These are phyloP conservation scores for Notothenia rossii DNA, from an alignment of 2,113 vertebrate species.

Conservation along the genomic window DNA sequence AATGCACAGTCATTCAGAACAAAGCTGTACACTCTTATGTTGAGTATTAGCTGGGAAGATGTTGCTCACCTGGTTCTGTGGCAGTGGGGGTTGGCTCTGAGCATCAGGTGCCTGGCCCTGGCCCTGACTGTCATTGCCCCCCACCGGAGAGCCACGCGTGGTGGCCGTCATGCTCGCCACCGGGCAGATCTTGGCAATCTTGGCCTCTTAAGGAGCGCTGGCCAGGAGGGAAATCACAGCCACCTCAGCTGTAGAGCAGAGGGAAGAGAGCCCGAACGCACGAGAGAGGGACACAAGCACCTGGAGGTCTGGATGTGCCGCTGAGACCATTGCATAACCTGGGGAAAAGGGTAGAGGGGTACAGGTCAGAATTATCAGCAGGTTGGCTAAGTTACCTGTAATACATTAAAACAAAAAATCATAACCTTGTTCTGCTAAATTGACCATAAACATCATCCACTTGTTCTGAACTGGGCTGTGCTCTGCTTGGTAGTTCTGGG, in stretches of 20 bases:
- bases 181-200: slow-evolving; percentile 99
- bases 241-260: slow-evolving; percentile 89
- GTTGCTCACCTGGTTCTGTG: slow-evolving; percentile 95
- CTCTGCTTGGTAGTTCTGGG: neutral
- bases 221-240: slow-evolving; percentile 97
- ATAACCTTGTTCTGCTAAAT: neutral
- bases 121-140: slow-evolving; percentile 99
- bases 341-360: slow-evolving; percentile 37
- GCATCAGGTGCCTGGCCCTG: slow-evolving; percentile 99
- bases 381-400: slow-evolving; percentile 6
- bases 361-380: slow-evolving; percentile 49
- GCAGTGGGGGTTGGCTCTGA: slow-evolving; percentile 97
- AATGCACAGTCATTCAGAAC: neutral
- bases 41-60: neutral
- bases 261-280: slow-evolving; percentile 93
- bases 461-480: neutral
- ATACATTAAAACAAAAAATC: slow-evolving; percentile 18
- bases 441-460: neutral
- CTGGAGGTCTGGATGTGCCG: slow-evolving; percentile 94
- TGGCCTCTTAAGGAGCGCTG: slow-evolving; percentile 99
- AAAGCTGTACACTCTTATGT: neutral
- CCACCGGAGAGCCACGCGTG: slow-evolving; percentile 99
- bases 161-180: slow-evolving; percentile 99
- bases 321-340: slow-evolving; percentile 99
- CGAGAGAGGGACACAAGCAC: slow-evolving; percentile 96